Evolutionary conservation across 2,797 vertebrate genomes (phyloP), one percentile per base, ranked within the genome.

Genomic region (Balearica regulorum): DNA sequence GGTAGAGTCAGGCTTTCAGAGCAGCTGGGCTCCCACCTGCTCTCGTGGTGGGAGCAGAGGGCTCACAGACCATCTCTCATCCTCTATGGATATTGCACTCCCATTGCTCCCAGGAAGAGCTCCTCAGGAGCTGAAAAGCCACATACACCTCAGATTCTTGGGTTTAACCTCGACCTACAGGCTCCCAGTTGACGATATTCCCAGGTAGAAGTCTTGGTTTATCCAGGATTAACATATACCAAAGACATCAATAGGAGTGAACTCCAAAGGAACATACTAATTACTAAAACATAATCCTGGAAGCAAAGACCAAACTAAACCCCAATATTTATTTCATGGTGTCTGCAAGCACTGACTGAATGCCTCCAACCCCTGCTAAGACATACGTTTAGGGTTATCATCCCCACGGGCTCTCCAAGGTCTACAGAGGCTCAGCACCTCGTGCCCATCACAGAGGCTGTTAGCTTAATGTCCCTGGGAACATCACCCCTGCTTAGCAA

Each of bases 331-430:
- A 41, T 39, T 78, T 49, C 41, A 48, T 21, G 25, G 68, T 39
- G 35, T 28, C 58, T 69, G 31, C 7, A 6, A 55, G 64, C 69
- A 58, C 33, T 43, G 57, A 25, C 17, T 58, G 55, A 72, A 91
- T 44, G 4, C 21, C 18, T 20, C 5, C 4, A 20, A 14, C 10
- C 13, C 6, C 14, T n/a, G 1, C 20, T 5, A 39, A 49, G n/a
- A 18, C 12, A 35, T 2, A 3, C 46, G 17, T 83, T 83, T 28
- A 76, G 8, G 17, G 18, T 44, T 85, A 51, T 54, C 60, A 43
- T 3, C 29, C 48, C 13, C 28, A 49, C 19, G 39, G 49, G 51
- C 43, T 37, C 39, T 78, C 65, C 44, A n/a, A 61, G 25, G 9
- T 29, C 54, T 61, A 37, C 35, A 57, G 77, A 83, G 31, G 54